These are phyloP conservation scores for Maniola hyperantus DNA, from an alignment of 2,888 invertebrate species.

Conservation along the genomic window DNA sequence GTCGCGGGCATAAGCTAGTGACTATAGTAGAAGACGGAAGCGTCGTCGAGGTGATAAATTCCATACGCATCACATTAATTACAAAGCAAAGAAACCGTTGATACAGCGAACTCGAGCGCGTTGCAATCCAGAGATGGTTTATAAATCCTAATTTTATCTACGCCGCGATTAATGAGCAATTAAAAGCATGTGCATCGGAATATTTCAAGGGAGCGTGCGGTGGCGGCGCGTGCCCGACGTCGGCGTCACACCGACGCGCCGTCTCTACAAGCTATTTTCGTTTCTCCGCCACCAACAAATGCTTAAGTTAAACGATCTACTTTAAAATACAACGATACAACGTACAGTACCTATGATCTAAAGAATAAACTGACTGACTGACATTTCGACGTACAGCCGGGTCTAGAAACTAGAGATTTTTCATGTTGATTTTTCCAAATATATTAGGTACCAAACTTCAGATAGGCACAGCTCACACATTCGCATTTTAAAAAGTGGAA, in stretches of 20 bases:
- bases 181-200: conserved; percentile 21
- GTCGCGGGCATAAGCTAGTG: no score
- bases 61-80: neutral
- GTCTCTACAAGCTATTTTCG: neutral
- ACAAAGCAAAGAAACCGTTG: conserved; percentile 6
- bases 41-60: neutral
- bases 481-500: no score
- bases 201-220: conserved; percentile 3
- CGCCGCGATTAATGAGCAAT: conserved; percentile 20
- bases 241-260: conserved; percentile 1
- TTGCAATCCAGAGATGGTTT: neutral
- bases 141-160: conserved; percentile 20
- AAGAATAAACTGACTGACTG: no score
- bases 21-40: neutral
- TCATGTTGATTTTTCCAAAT: no score
- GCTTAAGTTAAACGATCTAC: conserved; percentile 4
- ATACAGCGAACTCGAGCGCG: neutral
- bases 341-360: no score
- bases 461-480: no score
- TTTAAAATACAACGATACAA: neutral
- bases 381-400: no score
- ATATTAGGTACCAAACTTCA: no score
- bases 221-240: conserved; percentile 22
- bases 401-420: no score
- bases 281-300: neutral